Evolutionary conservation across 1,140 invertebrate species (phyloP).

Genomic region (Halyomorpha halys): DNA sequence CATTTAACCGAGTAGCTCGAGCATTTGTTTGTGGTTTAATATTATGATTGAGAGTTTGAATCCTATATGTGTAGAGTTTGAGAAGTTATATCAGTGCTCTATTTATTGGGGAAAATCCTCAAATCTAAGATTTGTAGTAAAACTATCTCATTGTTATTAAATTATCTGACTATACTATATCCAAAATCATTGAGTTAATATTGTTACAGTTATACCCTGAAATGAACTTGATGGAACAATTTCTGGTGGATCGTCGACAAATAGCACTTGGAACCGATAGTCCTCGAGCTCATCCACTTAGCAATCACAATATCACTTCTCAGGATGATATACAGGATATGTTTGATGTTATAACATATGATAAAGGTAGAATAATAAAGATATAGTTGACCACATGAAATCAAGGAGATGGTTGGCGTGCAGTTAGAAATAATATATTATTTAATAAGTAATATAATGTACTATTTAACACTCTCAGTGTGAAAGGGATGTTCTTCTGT

Average conservation of each 20-base stretch:
- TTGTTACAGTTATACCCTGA: slow-evolving; percentile 35
- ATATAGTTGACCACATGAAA: too few species aligned
- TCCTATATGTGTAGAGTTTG: too few species aligned
- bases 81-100: too few species aligned
- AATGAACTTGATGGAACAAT: slow-evolving; percentile 42
- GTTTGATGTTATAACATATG: slow-evolving; percentile 50
- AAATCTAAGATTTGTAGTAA: too few species aligned
- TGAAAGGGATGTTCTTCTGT: too few species aligned
- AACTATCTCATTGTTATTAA: neutral
- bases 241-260: slow-evolving; percentile 42
- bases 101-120: too few species aligned
- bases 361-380: slow-evolving; percentile 40
- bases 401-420: too few species aligned
- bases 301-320: slow-evolving; percentile 35
- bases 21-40: too few species aligned
- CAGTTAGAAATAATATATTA: neutral
- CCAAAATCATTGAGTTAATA: neutral
- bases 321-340: slow-evolving; percentile 41
- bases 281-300: slow-evolving; percentile 61
- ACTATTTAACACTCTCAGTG: too few species aligned
- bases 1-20: too few species aligned
- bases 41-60: too few species aligned
- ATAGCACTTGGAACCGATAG: slow-evolving; percentile 67
- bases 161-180: slow-evolving; percentile 25
- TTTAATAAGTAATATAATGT: neutral